These are phyloP conservation scores for Platanista minor DNA, from an alignment of 2,113 vertebrate genomes.

Conservation along the genomic window DNA sequence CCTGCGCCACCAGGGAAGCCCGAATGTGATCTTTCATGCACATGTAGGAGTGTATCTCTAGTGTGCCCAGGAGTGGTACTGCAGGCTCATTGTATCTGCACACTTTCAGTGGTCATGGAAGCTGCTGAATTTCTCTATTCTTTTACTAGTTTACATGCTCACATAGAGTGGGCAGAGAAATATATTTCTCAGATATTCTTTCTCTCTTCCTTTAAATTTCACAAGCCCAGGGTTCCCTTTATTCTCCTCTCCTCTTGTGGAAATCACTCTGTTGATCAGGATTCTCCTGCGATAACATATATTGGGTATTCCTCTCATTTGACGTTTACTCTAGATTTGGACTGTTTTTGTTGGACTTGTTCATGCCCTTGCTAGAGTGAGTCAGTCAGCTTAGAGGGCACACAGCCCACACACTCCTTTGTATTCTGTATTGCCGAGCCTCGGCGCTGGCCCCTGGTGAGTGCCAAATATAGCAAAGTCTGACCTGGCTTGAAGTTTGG, in stretches of 20 bases:
- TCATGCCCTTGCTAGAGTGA: not conserved
- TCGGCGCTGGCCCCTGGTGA: not conserved
- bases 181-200: not conserved
- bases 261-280: not conserved
- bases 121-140: not conserved
- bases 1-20: no score
- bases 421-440: no score
- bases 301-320: not conserved
- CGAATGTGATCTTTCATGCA: not conserved
- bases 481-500: not conserved
- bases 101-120: not conserved
- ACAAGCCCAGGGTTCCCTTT: not conserved
- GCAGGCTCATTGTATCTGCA: accelerated
- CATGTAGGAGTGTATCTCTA: not conserved
- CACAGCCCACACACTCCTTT: not conserved
- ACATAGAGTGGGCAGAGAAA: not conserved
- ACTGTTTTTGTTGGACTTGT: not conserved
- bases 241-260: not conserved
- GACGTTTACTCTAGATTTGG: not conserved
- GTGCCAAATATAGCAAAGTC: not conserved
- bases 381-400: not conserved
- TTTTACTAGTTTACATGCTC: not conserved
- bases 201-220: not conserved
- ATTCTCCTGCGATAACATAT: not conserved
- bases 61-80: not conserved